These are phyloP conservation scores for Trachops cirrhosus DNA, from an alignment of 2,797 vertebrate species.

Conservation along the genomic window DNA sequence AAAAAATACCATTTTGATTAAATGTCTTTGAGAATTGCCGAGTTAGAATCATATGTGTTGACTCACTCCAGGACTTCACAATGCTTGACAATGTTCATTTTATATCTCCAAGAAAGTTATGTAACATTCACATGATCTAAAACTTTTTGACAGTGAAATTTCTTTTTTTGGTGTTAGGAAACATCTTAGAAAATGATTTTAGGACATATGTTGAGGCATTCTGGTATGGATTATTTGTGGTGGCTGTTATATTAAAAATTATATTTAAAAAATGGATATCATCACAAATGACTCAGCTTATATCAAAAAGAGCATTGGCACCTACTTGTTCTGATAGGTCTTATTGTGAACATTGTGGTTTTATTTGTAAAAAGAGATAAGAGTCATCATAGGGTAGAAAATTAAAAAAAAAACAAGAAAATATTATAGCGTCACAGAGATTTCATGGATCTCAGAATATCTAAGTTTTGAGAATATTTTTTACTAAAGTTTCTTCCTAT, in stretches of 20 bases:
- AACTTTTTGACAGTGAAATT: background rate
- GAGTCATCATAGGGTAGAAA: background rate
- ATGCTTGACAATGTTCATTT: background rate
- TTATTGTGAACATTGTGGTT: background rate
- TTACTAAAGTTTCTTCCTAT: background rate
- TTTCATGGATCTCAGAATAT: background rate
- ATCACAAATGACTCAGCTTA: background rate
- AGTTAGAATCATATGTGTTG: background rate
- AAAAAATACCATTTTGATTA: conserved; percentile 34
- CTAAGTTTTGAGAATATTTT: background rate
- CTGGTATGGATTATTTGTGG: background rate
- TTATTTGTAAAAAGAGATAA: background rate
- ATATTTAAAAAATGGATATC: background rate
- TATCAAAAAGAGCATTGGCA: background rate
- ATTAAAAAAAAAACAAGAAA: background rate
- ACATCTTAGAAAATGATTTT: background rate
- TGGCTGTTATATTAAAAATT: conserved; percentile 1
- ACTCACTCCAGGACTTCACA: background rate
- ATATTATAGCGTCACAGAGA: background rate
- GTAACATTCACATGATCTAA: background rate
- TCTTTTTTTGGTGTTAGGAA: background rate
- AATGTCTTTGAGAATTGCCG: background rate
- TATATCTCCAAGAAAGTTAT: background rate
- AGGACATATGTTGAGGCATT: background rate
- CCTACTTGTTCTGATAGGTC: background rate